Percentiles rank a stretch among this genome's conserved stretches.
phyloP scores from a whole-genome alignment of 2,797 vertebrate genomes.

The Myiotriccus ornatus region DNA sequence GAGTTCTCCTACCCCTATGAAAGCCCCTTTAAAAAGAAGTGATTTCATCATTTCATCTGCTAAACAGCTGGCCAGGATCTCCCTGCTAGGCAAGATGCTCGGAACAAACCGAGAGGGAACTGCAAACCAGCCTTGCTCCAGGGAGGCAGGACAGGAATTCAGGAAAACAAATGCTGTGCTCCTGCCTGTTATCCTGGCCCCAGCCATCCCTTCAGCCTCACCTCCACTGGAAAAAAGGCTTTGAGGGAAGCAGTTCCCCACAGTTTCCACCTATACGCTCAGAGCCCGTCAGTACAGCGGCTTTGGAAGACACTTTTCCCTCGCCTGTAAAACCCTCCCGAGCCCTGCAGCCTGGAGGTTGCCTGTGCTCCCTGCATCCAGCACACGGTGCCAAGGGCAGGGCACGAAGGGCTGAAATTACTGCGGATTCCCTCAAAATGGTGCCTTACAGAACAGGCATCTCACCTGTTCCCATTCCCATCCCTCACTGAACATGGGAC shows the following conservation, averaged over 20 bases:
- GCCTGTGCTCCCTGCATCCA: neutral
- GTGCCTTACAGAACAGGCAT: rapidly evolving
- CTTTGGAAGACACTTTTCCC: neutral
- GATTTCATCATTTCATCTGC: neutral
- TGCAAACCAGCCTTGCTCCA: neutral
- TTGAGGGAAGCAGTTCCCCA: neutral
- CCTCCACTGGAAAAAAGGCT: neutral
- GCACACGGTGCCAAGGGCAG: neutral
- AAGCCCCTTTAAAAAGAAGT: neutral
- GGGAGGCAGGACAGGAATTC: neutral
- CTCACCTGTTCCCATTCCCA: neutral
- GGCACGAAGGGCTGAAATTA: neutral
- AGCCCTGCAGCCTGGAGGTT: neutral
- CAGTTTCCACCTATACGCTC: rapidly evolving
- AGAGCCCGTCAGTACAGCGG: neutral
- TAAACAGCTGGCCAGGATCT: neutral
- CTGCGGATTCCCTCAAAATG: rapidly evolving
- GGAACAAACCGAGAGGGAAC: neutral
- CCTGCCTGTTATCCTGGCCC: neutral
- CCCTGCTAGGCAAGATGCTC: neutral
- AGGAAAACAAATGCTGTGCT: neutral
- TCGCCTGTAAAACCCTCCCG: neutral
- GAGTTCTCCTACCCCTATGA: neutral
- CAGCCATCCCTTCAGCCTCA: neutral
- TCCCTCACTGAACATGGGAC: rapidly evolving